These are phyloP conservation scores for Actinernus sp. DNA, from an alignment of 92 coral and sea anemone genomes.

Conservation along the genomic window DNA sequence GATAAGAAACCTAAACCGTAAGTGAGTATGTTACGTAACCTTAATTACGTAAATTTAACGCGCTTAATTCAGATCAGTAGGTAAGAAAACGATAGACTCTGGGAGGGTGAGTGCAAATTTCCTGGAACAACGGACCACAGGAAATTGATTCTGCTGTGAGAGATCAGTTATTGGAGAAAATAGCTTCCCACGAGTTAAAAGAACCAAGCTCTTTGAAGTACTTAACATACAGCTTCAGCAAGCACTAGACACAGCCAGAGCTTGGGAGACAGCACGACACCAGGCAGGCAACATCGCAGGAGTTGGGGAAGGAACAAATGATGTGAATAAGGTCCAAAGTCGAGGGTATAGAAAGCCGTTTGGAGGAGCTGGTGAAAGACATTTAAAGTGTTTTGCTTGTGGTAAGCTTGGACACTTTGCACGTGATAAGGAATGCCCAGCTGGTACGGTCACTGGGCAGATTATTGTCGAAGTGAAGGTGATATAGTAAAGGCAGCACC, in stretches of 20 bases:
- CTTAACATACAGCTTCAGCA: too few relatives aligned
- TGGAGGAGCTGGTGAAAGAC: not conserved
- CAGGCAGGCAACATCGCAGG: not conserved
- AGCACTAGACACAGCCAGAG: too few relatives aligned
- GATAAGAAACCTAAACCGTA: too few relatives aligned
- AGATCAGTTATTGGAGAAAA: constrained; percentile 20
- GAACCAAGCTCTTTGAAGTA: too few relatives aligned
- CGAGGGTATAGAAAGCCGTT: not conserved
- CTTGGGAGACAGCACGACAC: constrained; percentile 6
- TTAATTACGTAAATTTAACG: too few relatives aligned
- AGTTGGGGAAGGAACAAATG: constrained; percentile 2
- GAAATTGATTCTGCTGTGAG: constrained; percentile 12
- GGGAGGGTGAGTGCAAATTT: too few relatives aligned
- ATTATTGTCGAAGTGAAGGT: not conserved
- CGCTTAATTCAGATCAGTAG: too few relatives aligned
- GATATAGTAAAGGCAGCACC: constrained; percentile 7
- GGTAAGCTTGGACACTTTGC: constrained; percentile 20
- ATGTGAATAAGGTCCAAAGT: not conserved
- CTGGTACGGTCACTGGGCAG: constrained; percentile 25
- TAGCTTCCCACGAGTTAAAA: constrained; percentile 1
- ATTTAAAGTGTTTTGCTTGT: constrained; percentile 14
- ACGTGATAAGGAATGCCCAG: constrained; percentile 21
- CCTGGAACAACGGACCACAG: too few relatives aligned
- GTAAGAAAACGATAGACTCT: too few relatives aligned
- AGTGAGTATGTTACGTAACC: too few relatives aligned